Evolutionary conservation across 1,140 invertebrate genomes (phyloP), one percentile per base, ranked within the genome.

Genomic region (Drosophila persimilis): DNA sequence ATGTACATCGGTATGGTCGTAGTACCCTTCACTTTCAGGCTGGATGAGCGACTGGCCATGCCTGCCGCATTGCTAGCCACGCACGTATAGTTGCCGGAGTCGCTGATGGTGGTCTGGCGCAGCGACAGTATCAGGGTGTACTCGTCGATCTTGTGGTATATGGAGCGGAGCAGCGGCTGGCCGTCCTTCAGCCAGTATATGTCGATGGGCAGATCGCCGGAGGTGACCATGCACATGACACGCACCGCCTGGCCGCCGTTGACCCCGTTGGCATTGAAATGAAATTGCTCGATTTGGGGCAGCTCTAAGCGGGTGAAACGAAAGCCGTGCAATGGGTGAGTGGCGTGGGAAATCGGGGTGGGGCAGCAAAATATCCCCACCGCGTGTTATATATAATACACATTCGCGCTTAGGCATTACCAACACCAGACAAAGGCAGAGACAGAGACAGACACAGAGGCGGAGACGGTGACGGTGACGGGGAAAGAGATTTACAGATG

Each of bases 61-160:
- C 95, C 95, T 43, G 94, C 95, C 52, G 91, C 90, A 92, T 96
- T 96, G 81, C 92, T 89, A 80, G 94, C 93, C 92, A 95, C 73
- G 90, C 95, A 95, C 64, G 94, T 94, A 89, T 95, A 95, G 85
- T 93, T 93, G 77, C 95, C 95, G 64, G 90, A 83, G 59, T 91
- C 95, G 76, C 92, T 92, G 47, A 93, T 95, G 53, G 94, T 92
- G 45, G 96, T 94, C 29, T 94, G 93, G 54, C 95, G 94, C 89
- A 97, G 95, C 69, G 94, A 95, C 45, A 97, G 92, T 77, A 95
- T 94, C 89, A 94, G 95, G 90, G 94, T 95, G 72, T 93, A 90
- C 69, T 91, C 90, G 60, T 93, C 92, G 59, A 90, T 91, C 93
- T 94, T 92, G 84, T 90, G 55, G 88, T 90, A 80, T 48, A 83